Conservation (phyloP, 2,113 vertebrate species). For the Hippopotamus amphibius region DNA sequence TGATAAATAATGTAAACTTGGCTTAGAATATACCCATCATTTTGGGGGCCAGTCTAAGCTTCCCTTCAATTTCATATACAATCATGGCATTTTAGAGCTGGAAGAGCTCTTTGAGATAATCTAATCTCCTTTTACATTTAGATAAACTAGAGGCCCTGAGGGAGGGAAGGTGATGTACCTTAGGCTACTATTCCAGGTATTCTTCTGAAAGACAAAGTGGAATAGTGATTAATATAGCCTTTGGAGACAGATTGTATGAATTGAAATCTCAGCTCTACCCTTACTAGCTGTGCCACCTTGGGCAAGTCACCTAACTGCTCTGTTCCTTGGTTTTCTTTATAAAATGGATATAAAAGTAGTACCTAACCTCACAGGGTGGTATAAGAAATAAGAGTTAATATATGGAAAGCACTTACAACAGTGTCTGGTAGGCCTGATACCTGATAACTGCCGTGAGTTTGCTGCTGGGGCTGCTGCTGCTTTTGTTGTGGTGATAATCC, state of each 20-base stretch:
- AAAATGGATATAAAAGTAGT: neutral
- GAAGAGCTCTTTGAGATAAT: neutral
- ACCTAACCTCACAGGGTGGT: neutral
- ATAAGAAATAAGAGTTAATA: neutral
- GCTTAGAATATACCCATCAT: neutral
- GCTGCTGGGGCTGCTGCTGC: neutral
- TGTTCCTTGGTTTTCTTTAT: slow-evolving; percentile 16
- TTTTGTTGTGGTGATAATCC: neutral
- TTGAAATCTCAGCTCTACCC: neutral
- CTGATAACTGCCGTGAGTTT: neutral
- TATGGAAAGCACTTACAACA: neutral
- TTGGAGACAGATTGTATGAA: neutral
- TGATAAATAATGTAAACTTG: slow-evolving; percentile 31
- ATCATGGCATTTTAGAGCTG: slow-evolving; percentile 14
- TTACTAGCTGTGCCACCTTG: neutral
- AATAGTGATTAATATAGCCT: neutral
- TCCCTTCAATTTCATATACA: neutral
- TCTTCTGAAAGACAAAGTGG: neutral
- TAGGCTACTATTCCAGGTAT: neutral
- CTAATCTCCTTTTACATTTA: neutral
- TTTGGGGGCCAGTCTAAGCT: neutral
- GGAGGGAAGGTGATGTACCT: neutral
- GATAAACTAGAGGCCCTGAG: neutral
- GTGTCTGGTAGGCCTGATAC: neutral
- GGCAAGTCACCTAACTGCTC: neutral